These are phyloP conservation scores for Prinia subflava DNA, from an alignment of 2,113 vertebrate genomes.

Conservation along the genomic window DNA sequence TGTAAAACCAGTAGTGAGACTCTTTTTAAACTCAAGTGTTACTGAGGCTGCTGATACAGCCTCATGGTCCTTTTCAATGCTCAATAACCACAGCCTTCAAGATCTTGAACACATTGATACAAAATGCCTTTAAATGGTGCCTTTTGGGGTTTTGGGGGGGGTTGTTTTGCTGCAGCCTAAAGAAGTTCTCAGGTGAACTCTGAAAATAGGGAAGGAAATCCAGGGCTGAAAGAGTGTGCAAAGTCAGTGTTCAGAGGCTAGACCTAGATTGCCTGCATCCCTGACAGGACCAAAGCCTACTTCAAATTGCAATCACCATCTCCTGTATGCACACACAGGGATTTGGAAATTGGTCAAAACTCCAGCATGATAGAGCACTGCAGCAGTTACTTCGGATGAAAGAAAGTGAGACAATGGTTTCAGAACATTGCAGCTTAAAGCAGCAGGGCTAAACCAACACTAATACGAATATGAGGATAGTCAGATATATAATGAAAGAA, in stretches of 20 bases:
- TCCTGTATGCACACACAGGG: background rate
- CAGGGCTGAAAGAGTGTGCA: background rate
- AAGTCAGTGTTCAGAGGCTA: background rate
- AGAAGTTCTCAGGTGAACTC: background rate
- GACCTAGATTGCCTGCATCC: background rate
- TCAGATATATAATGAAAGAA: background rate
- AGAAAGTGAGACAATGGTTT: background rate
- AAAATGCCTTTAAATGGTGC: background rate
- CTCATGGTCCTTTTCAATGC: background rate
- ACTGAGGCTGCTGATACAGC: background rate
- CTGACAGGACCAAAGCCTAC: background rate
- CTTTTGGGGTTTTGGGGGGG: background rate
- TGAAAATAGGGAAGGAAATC: background rate
- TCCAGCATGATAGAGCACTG: background rate
- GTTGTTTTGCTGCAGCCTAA: background rate
- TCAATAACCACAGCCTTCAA: background rate
- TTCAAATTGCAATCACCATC: background rate
- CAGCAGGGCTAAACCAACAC: background rate
- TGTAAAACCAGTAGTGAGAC: constrained; percentile 7
- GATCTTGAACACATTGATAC: background rate
- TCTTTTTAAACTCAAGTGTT: background rate
- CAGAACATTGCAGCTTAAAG: background rate
- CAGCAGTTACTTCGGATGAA: background rate
- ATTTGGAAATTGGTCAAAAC: background rate
- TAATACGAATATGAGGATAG: fast-evolving